Evolutionary conservation across 2,113 vertebrate genomes (phyloP), one percentile per base, ranked within the genome.

Genomic region (Prochilodus magdalenae): DNA sequence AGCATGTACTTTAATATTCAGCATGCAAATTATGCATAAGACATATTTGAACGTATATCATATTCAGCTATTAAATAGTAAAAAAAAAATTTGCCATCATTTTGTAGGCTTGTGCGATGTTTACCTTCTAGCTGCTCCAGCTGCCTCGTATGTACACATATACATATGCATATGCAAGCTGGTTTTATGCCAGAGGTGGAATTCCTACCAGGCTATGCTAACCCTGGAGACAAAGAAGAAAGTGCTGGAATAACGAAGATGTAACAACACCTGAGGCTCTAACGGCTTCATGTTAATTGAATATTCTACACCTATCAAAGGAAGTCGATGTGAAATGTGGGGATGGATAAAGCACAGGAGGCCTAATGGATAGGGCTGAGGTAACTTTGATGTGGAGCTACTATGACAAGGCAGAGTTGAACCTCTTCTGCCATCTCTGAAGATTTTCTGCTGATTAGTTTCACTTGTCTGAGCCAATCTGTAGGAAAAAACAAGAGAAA

Each of bases 221-320:
- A 75, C 75, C 70, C 22, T 49, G 70, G 33, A 84, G 71, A 79
- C 65, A 81, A 71, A 82, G 80, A 79, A 26, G 44, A 71, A 40
- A 67, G 49, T 16, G 4, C 53, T 72, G 67, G 73, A 77, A 80
- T 80, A 73, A 73, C 57, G 76, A 73, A 24, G 40, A 80, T 47
- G 22, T 44, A 33, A 72, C 66, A 36, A 40, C 74, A 75, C 63
- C 79, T 84, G 79, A 57, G 65, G 69, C 70, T 15, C 27, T 59
- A 27, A 55, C 55, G 5, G 15, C 69, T 29, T 71, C 15, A n/a
- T 13, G 49, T 75, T 81, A 84, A 78, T 75, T 78, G 78, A 81
- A 81, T 67, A 77, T 81, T 81, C 67, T 70, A 24, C 57, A 53
- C 30, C 76, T 62, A 11, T 81, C 22, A 77, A 57, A 78, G 66